Percentiles rank a stretch among this genome's conserved stretches.
phyloP scores from a whole-genome alignment of 2,888 invertebrate genomes.

The Rhingia campestris region DNA sequence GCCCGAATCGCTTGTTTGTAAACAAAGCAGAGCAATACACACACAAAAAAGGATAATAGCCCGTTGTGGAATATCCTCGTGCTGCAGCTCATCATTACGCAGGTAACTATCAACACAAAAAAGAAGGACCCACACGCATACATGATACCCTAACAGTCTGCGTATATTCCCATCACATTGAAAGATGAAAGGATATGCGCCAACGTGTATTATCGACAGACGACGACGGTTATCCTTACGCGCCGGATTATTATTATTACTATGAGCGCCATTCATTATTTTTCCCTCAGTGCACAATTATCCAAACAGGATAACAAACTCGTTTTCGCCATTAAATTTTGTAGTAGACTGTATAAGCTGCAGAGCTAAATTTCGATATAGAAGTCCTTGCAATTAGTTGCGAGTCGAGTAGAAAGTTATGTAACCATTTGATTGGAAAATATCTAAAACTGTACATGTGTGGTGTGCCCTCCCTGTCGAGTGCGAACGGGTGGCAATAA shows the following conservation, averaged over 20 bases:
- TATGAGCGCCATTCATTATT: slow-evolving; percentile 64
- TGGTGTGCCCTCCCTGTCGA: slow-evolving; percentile 14
- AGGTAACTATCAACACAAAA: slow-evolving; percentile 47
- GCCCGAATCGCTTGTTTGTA: slow-evolving; percentile 4
- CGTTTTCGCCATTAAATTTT: not conserved
- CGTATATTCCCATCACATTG: slow-evolving; percentile 45
- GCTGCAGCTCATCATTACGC: slow-evolving; percentile 28
- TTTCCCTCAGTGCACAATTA: slow-evolving; percentile 61
- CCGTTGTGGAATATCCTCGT: slow-evolving; percentile 57
- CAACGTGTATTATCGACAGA: not conserved
- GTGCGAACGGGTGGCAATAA: slow-evolving; percentile 64
- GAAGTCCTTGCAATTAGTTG: slow-evolving; percentile 53
- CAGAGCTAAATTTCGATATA: not conserved
- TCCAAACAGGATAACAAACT: slow-evolving; percentile 15
- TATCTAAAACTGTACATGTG: slow-evolving; percentile 41
- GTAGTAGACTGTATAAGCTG: not conserved
- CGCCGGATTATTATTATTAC: slow-evolving; percentile 63
- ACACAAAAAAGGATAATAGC: slow-evolving; percentile 24
- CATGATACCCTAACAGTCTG: slow-evolving; percentile 15
- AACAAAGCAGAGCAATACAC: slow-evolving; percentile 4
- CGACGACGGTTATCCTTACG: slow-evolving; percentile 29
- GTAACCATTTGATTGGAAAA: slow-evolving; percentile 64
- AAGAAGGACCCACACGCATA: slow-evolving; percentile 5
- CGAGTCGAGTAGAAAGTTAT: slow-evolving; percentile 41
- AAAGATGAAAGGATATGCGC: slow-evolving; percentile 45